A percentile compares a stretch with the other conserved stretches of the same genome.
Evolutionary conservation across 2,888 invertebrate species (phyloP).

Genomic region (Brenthis ino): DNA sequence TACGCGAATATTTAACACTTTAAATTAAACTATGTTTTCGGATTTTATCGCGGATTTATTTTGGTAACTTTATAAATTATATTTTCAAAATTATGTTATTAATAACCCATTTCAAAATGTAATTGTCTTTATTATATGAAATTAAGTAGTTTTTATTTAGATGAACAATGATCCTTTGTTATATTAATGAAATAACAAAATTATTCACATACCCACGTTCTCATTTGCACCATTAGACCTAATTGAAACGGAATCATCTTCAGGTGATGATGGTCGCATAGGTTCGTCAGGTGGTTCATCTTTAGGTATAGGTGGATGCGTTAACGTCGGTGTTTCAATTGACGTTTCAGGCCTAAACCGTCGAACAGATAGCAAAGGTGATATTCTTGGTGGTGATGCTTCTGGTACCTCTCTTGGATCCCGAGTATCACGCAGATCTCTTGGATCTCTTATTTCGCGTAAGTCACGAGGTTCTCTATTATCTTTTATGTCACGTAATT

Average conservation of each 20-base stretch:
- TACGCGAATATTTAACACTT: too few species aligned
- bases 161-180: too few species aligned
- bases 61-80: too few species aligned
- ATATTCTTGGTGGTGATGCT: constrained; percentile 75
- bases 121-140: too few species aligned
- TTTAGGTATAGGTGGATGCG: constrained; percentile 79
- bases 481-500: constrained; percentile 55
- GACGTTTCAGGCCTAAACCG: constrained; percentile 71
- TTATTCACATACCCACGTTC: constrained; percentile 69
- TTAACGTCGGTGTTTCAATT: constrained; percentile 62
- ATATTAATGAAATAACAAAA: too few species aligned
- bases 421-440: constrained; percentile 61
- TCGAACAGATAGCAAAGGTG: constrained; percentile 74
- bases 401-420: constrained; percentile 70
- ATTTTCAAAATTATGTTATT: too few species aligned
- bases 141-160: too few species aligned
- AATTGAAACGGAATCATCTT: constrained; percentile 82
- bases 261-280: constrained; percentile 80
- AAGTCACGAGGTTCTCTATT: constrained; percentile 48
- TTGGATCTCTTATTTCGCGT: constrained; percentile 57
- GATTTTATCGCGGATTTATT: too few species aligned
- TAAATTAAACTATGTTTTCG: too few species aligned
- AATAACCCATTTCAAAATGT: too few species aligned
- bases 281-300: constrained; percentile 80
- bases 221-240: constrained; percentile 81